Conservation (phyloP, 1,140 invertebrate species). For the Drosophila ogumai region DNA sequence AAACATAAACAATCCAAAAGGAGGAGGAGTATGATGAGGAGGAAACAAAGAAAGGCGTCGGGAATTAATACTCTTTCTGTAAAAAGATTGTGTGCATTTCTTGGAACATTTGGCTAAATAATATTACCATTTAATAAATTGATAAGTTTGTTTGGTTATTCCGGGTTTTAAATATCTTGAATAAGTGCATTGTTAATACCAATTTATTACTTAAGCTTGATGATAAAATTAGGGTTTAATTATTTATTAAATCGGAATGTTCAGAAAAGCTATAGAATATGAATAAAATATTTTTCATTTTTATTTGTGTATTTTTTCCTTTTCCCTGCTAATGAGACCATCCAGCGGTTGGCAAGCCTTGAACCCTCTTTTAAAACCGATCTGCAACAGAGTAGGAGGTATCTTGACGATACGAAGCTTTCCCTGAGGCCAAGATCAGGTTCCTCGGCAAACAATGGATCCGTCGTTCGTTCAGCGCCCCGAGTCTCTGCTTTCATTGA, state of each 20-base stretch:
- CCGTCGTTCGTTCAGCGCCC: background rate
- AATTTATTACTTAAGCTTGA: too few species aligned
- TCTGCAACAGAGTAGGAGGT: background rate
- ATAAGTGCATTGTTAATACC: too few species aligned
- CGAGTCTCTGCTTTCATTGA: slow-evolving; percentile 2
- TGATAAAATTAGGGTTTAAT: too few species aligned
- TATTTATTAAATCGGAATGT: too few species aligned
- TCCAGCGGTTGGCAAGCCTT: background rate
- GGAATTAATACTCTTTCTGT: slow-evolving; percentile 1
- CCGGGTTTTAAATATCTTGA: too few species aligned
- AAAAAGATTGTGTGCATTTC: background rate
- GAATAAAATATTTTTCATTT: background rate
- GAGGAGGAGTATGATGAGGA: background rate
- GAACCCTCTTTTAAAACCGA: background rate
- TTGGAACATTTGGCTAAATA: background rate
- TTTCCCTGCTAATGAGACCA: background rate
- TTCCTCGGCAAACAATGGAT: slow-evolving; percentile 42
- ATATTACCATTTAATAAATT: background rate
- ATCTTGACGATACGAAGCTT: slow-evolving; percentile 9
- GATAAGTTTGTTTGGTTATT: background rate
- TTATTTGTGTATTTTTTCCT: background rate
- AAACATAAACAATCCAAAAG: slow-evolving; percentile 1
- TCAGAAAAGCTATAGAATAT: too few species aligned
- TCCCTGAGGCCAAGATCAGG: slow-evolving; percentile 37
- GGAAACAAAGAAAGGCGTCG: slow-evolving; percentile 1